Percentiles rank a stretch among this genome's conserved stretches.
phyloP scores from a whole-genome alignment of 2,113 vertebrate species.

The Ictidomys tridecemlineatus region DNA sequence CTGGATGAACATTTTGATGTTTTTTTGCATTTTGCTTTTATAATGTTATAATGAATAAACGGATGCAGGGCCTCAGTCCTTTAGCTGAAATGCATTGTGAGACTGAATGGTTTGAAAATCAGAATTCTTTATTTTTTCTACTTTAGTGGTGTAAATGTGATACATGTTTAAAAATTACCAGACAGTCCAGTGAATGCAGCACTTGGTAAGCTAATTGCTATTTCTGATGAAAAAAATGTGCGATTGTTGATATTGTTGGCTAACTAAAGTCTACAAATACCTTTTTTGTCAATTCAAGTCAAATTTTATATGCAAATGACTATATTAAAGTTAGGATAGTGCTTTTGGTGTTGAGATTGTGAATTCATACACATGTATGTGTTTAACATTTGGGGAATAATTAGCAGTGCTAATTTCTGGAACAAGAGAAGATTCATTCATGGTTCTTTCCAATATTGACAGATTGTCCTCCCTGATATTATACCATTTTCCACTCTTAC shows the following conservation, averaged over 20 bases:
- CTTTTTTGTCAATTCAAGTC: not conserved
- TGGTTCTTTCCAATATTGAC: not conserved
- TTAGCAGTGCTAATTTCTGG: not conserved
- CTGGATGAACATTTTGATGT: not conserved
- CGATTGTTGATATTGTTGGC: not conserved
- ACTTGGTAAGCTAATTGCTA: not conserved
- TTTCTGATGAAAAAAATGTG: not conserved
- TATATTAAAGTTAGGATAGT: slow-evolving; percentile 1
- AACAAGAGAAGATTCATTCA: slow-evolving; percentile 17
- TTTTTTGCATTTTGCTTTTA: slow-evolving; percentile 12
- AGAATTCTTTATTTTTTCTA: not conserved
- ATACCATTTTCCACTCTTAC: not conserved
- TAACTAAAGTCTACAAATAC: not conserved
- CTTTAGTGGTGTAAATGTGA: slow-evolving; percentile 4
- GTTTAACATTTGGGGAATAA: not conserved
- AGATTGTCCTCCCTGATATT: not conserved
- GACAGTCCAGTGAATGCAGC: not conserved
- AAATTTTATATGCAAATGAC: not conserved
- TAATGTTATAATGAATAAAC: not conserved
- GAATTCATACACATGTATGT: not conserved
- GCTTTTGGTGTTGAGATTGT: not conserved
- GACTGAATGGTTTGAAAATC: not conserved
- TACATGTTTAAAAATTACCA: not conserved
- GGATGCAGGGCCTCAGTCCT: not conserved
- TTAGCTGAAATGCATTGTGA: not conserved